Percentiles rank a stretch among this genome's conserved stretches.
These are phyloP conservation scores for Hoplostethus mediterraneus DNA, from an alignment of 2,797 vertebrate genomes.

Conservation along the genomic window DNA sequence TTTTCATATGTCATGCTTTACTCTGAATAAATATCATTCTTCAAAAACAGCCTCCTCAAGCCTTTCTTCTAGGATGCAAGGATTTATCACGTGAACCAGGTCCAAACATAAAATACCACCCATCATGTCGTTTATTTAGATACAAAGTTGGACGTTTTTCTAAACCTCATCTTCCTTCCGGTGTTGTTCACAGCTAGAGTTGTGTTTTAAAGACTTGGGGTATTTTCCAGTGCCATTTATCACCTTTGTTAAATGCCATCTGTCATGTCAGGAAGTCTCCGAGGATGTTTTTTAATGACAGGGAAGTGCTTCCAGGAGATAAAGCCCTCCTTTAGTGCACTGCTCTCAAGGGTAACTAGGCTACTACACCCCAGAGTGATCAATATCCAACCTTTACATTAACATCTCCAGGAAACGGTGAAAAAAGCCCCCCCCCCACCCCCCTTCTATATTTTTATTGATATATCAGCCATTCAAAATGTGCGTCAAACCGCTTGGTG, in stretches of 20 bases:
- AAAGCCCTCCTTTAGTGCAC: slow-evolving; percentile 74
- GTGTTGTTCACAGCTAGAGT: slow-evolving; percentile 30
- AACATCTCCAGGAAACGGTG: slow-evolving; percentile 62
- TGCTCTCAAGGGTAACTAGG: slow-evolving; percentile 70
- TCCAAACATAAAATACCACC: slow-evolving; percentile 22
- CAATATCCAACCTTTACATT: slow-evolving; percentile 80
- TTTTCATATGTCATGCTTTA: slow-evolving; percentile 20
- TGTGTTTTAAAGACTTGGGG: slow-evolving; percentile 63
- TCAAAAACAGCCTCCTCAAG: slow-evolving; percentile 9
- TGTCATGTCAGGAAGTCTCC: slow-evolving; percentile 79
- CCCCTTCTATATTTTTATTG: slow-evolving; percentile 38
- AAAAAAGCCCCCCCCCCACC: neutral
- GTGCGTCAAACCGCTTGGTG: slow-evolving; percentile 41
- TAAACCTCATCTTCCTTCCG: slow-evolving; percentile 32
- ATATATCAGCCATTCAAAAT: slow-evolving; percentile 49
- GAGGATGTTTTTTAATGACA: slow-evolving; percentile 81
- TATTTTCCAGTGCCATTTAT: slow-evolving; percentile 74
- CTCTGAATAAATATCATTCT: slow-evolving; percentile 5
- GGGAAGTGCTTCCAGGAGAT: slow-evolving; percentile 78
- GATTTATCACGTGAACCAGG: slow-evolving; percentile 13
- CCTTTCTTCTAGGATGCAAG: slow-evolving; percentile 18
- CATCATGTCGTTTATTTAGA: slow-evolving; percentile 41
- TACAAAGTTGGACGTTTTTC: slow-evolving; percentile 36
- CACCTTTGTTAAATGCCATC: slow-evolving; percentile 81
- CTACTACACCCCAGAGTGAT: slow-evolving; percentile 73